Evolutionary conservation across 2,113 vertebrate species (phyloP), one percentile per base, ranked within the genome.

Genomic region (Nibea coibor): DNA sequence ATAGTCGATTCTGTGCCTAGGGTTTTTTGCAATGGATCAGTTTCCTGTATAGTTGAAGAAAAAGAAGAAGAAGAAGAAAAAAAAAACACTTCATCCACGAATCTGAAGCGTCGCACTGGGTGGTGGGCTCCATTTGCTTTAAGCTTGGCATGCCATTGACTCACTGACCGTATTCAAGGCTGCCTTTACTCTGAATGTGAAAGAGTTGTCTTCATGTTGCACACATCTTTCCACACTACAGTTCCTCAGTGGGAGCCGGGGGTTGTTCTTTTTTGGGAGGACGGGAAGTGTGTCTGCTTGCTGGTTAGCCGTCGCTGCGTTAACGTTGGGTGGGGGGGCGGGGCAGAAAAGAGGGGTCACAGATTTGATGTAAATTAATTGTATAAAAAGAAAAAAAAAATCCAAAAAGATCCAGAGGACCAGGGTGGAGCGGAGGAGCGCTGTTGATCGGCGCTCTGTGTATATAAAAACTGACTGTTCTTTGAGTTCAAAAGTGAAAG

Each of bases 381-480:
- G 95, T 94, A 95, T 94, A 93, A 89, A 39, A 39, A 39, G 8
- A 8, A 35, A 35, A 8, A 8, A 39, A 39, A 39, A 39, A 39
- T 39, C 35, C 1, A 39, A 39, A 35, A 92, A 93, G 93, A 83
- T 93, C 94, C 86, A 92, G 92, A 12, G 48, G 93, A 87, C 89
- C 89, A 92, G 93, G 67, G 94, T 88, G 87, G 81, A 85, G 81
- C 39, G 80, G 89, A 84, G 85, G 79, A 85, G 97, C 96, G 75
- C 97, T 98, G 98, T 99, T 99, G 97, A 99, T 96, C 97, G 95
- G 97, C 94, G 96, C 97, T 96, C 91, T 92, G 92, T 98, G 97
- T 98, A 97, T 94, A 99, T 97, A 94, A 95, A 75, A 90, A 58
- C 92, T 83, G 91, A 93, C 91, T 96, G 78, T 92, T 96, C 94